phyloP scores from a whole-genome alignment of 2,888 invertebrate genomes.

The Lobophora halterata region DNA sequence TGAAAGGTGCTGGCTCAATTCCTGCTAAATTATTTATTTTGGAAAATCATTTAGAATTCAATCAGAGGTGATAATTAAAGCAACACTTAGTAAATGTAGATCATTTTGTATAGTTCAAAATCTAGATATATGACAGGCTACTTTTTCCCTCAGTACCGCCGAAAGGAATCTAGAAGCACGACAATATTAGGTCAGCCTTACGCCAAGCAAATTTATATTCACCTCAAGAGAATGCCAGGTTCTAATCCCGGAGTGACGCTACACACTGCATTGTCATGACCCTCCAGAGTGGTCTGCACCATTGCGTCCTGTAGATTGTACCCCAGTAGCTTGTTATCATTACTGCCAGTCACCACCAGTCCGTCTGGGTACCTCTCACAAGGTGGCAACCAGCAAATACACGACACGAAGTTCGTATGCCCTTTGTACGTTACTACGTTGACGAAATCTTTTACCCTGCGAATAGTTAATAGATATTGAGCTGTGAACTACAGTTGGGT shows the following conservation, averaged over 20 bases:
- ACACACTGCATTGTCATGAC: constrained; percentile 88
- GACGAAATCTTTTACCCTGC: constrained; percentile 81
- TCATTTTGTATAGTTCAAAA: no score
- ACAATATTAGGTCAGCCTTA: no score
- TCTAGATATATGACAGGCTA: no score
- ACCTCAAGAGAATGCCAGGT: constrained; percentile 70
- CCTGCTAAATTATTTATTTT: no score
- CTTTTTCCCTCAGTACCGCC: no score
- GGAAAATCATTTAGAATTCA: no score
- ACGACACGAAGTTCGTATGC: constrained; percentile 92
- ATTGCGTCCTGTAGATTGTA: constrained; percentile 86
- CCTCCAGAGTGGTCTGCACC: constrained; percentile 85
- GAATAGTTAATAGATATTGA: constrained; percentile 30
- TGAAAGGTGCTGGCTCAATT: no score
- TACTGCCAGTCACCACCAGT: constrained; percentile 92
- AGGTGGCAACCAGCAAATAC: constrained; percentile 88
- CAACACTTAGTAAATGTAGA: no score
- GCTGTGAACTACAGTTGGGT: constrained; percentile 1
- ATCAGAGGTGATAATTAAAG: no score
- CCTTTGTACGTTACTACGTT: constrained; percentile 86
- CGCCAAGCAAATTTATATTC: constrained; percentile 28
- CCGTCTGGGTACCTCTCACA: constrained; percentile 86
- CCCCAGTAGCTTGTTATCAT: constrained; percentile 91
- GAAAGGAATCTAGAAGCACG: no score
- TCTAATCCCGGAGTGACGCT: constrained; percentile 66